Conservation (phyloP, 2,888 invertebrate genomes). For the Seira sanloemensis region DNA sequence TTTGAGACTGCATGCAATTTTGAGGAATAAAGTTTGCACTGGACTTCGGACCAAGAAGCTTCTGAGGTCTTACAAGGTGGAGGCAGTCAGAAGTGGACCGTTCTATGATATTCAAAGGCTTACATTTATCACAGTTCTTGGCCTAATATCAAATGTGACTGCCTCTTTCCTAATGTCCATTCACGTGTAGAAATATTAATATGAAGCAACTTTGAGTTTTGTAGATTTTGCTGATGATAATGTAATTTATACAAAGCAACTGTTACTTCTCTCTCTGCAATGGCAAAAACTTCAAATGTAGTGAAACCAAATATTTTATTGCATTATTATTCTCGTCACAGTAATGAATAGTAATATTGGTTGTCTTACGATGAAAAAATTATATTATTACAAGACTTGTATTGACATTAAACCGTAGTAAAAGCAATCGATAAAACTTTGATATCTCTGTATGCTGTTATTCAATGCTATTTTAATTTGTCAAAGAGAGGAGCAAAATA, state of each 20-base stretch:
- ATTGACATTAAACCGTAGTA: neutral
- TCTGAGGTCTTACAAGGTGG: constrained; percentile 12
- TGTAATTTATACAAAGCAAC: no score
- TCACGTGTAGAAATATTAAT: neutral
- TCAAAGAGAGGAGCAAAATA: neutral
- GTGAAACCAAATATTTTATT: no score
- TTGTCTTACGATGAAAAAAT: neutral
- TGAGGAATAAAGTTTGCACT: neutral
- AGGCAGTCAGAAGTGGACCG: constrained; percentile 12
- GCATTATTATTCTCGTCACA: neutral
- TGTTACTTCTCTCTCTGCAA: no score
- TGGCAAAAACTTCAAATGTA: no score
- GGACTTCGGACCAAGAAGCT: neutral
- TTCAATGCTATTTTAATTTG: neutral
- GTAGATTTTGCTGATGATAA: no score
- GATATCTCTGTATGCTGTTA: neutral
- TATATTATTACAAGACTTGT: neutral
- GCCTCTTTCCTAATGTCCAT: constrained; percentile 19
- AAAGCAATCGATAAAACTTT: neutral
- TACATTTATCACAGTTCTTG: constrained; percentile 5
- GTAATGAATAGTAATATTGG: neutral
- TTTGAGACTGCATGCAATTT: neutral
- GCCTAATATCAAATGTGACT: constrained; percentile 14
- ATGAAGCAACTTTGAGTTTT: no score
- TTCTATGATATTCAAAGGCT: constrained; percentile 25